Evolutionary conservation across 2,113 vertebrate genomes (phyloP), one percentile per base, ranked within the genome.

Genomic region (Syngnathoides biaculeatus): DNA sequence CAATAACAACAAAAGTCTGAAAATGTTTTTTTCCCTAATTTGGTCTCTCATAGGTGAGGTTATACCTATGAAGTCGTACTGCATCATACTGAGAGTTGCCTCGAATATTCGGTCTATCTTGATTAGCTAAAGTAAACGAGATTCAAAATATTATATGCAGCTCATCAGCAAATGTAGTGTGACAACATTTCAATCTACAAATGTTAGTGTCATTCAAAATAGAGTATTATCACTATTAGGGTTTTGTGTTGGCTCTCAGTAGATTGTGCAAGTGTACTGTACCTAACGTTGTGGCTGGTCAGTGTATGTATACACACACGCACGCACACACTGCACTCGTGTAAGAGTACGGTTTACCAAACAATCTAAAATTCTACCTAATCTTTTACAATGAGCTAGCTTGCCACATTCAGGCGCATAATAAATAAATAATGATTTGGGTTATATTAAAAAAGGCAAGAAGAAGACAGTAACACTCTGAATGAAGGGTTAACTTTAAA

Each of bases 351-450:
- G n/a, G 27, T 59, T 75, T 75, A 64, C 67, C 67, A 80, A 75
- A 86, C 80, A 81, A 85, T 87, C 80, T 65, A 77, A 74, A 79
- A 48, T 83, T 78, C 70, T 85, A 81, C 74, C 68, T 74, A 67
- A 84, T 78, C 81, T 74, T 84, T 74, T 67, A 76, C 26, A 80
- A 80, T 65, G 59, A 78, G 53, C 66, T 62, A 86, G 72, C 74
- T 82, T 68, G 69, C 80, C 78, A 89, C 84, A 89, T 90, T 91
- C 87, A 86, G 80, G 84, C 77, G 82, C 82, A 76, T 83, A 80
- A 84, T 85, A 84, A 84, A 85, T 86, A 83, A 88, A 86, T 80
- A 76, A 68, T 0, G 64, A 70, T 82, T 84, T 78, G 82, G 78
- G 68, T 83, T 79, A 71, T 73, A 69, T 40, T 43, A 71, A 71